Evolutionary conservation across 1,140 invertebrate genomes (phyloP).

Genomic region (Nylanderia fulva): DNA sequence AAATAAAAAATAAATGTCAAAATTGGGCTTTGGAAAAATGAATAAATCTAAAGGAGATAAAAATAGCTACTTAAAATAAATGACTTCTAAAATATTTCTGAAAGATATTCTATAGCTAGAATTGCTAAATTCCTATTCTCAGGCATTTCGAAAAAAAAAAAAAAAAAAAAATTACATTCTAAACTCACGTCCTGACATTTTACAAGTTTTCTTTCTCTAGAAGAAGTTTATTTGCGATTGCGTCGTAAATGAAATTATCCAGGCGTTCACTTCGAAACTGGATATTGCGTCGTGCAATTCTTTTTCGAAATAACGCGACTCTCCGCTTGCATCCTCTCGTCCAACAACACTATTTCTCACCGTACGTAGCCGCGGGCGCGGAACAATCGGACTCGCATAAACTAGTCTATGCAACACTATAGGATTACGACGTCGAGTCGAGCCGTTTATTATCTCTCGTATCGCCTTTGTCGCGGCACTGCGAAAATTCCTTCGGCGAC

Average conservation of each 20-base stretch:
- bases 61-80: too few species aligned
- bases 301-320: background rate
- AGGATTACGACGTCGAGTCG: background rate
- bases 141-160: too few species aligned
- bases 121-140: too few species aligned
- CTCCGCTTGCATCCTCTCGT: slow-evolving; percentile 34
- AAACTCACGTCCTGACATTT: too few species aligned
- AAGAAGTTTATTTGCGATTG: background rate
- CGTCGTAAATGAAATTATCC: background rate
- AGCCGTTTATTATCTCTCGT: slow-evolving; percentile 44
- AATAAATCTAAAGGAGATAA: too few species aligned
- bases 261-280: background rate
- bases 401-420: background rate
- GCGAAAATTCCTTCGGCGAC: background rate
- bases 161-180: too few species aligned
- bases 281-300: slow-evolving; percentile 1
- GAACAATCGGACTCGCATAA: slow-evolving; percentile 29
- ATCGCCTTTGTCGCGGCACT: background rate
- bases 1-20: too few species aligned
- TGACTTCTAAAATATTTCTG: too few species aligned
- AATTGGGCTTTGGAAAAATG: too few species aligned
- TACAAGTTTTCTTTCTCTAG: background rate
- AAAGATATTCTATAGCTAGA: too few species aligned
- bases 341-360: slow-evolving; percentile 14
- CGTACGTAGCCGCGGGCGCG: slow-evolving; percentile 18